A percentile compares a stretch with the other conserved stretches of the same genome.
Evolutionary conservation across 2,888 invertebrate genomes (phyloP).

Genomic region (Lapara coniferarum): DNA sequence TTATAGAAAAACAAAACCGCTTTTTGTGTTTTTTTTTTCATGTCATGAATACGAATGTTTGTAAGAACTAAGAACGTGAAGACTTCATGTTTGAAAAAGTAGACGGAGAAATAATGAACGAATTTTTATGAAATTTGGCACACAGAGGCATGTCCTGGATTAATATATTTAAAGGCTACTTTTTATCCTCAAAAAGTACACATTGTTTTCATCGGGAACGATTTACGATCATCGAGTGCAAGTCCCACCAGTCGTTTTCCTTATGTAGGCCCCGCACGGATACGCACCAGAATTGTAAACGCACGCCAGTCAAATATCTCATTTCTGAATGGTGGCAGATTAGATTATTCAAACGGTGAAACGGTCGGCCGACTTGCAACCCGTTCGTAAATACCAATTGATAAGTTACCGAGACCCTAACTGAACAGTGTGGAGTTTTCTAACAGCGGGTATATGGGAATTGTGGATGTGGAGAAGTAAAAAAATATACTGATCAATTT

Average conservation of each 20-base stretch:
- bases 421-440: background rate
- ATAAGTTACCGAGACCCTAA: constrained; percentile 6
- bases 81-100: too few relatives aligned
- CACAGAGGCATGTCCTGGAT: too few relatives aligned
- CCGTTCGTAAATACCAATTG: constrained; percentile 13
- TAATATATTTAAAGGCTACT: too few relatives aligned
- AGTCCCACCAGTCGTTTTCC: background rate
- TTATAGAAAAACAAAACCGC: too few relatives aligned
- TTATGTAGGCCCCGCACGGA: background rate
- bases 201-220: too few relatives aligned
- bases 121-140: too few relatives aligned
- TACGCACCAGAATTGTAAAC: constrained; percentile 3
- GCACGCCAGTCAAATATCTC: constrained; percentile 26
- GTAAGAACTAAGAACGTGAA: too few relatives aligned
- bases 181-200: too few relatives aligned
- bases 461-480: background rate
- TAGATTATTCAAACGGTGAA: constrained; percentile 28
- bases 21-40: too few relatives aligned
- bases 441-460: background rate
- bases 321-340: constrained; percentile 28
- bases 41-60: too few relatives aligned
- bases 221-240: background rate
- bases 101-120: too few relatives aligned
- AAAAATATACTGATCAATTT: too few relatives aligned
- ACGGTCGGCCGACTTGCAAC: constrained; percentile 1